Conservation (phyloP, 1,140 invertebrate genomes). For the Drosophila sturtevanti region DNA sequence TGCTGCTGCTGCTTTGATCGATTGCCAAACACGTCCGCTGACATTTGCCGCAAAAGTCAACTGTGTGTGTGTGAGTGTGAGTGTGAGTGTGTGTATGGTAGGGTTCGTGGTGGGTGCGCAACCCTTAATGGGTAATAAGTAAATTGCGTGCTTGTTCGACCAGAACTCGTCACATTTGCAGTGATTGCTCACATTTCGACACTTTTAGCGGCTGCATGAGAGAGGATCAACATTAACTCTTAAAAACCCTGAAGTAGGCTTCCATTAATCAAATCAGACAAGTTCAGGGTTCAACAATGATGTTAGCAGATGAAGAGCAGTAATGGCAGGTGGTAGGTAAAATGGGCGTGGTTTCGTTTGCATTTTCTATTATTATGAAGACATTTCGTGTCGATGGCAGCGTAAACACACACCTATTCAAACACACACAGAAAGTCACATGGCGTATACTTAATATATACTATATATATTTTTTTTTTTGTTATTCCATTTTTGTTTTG, state of each 20-base stretch:
- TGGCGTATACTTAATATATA: conserved; percentile 47
- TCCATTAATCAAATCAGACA: conserved; percentile 73
- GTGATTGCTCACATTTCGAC: conserved; percentile 80
- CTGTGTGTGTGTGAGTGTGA: not conserved
- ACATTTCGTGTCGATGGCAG: conserved; percentile 65
- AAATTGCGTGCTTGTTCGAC: conserved; percentile 71
- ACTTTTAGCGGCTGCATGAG: conserved; percentile 41
- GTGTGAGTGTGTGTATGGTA: not conserved
- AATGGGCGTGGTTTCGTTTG: conserved; percentile 68
- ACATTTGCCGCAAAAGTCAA: conserved; percentile 3
- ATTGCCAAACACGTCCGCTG: conserved; percentile 50
- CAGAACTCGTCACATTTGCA: conserved; percentile 65
- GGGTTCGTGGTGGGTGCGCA: not conserved
- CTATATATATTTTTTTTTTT: conserved; percentile 42
- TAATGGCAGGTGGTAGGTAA: not conserved
- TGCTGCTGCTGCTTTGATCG: conserved; percentile 58
- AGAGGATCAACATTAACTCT: conserved; percentile 36
- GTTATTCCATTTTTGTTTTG: conserved; percentile 37
- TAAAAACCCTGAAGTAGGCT: conserved; percentile 35
- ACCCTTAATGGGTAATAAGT: conserved; percentile 79
- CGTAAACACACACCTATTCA: not conserved
- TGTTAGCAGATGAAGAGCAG: not conserved
- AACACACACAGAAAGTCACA: conserved; percentile 9
- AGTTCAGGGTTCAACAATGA: conserved; percentile 17
- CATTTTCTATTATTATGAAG: conserved; percentile 77